These are phyloP conservation scores for Drosophila fungiperda DNA, from an alignment of 2,888 invertebrate genomes.

Conservation along the genomic window DNA sequence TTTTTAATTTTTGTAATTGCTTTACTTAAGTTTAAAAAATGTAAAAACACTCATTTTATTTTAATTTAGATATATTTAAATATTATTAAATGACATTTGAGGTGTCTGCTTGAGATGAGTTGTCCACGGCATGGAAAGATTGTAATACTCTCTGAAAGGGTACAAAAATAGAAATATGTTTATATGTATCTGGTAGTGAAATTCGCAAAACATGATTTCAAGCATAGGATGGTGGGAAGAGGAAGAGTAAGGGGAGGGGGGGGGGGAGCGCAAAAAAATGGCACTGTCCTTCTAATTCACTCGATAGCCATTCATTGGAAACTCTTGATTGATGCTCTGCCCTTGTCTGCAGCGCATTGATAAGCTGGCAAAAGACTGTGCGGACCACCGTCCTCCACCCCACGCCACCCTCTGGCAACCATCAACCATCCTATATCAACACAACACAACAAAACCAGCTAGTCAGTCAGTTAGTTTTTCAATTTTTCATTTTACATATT, in stretches of 20 bases:
- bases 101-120: background rate
- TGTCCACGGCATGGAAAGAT: background rate
- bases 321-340: slow-evolving; percentile 82
- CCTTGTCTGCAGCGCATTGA: slow-evolving; percentile 77
- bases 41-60: background rate
- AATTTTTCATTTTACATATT: slow-evolving; percentile 76
- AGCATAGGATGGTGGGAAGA: background rate
- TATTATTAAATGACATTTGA: background rate
- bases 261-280: slow-evolving; percentile 58
- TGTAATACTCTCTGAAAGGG: background rate
- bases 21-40: background rate
- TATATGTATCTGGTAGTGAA: slow-evolving; percentile 9
- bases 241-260: background rate
- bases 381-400: slow-evolving; percentile 12
- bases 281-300: slow-evolving; percentile 76
- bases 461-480: slow-evolving; percentile 64
- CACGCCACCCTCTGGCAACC: background rate
- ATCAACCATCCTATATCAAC: slow-evolving; percentile 5
- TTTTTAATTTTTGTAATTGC: background rate
- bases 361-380: slow-evolving; percentile 67
- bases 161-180: slow-evolving; percentile 8
- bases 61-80: background rate
- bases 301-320: slow-evolving; percentile 83
- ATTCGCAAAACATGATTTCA: slow-evolving; percentile 40
- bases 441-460: background rate